phyloP scores from a whole-genome alignment of 2,113 vertebrate genomes.

The Murina feae region DNA sequence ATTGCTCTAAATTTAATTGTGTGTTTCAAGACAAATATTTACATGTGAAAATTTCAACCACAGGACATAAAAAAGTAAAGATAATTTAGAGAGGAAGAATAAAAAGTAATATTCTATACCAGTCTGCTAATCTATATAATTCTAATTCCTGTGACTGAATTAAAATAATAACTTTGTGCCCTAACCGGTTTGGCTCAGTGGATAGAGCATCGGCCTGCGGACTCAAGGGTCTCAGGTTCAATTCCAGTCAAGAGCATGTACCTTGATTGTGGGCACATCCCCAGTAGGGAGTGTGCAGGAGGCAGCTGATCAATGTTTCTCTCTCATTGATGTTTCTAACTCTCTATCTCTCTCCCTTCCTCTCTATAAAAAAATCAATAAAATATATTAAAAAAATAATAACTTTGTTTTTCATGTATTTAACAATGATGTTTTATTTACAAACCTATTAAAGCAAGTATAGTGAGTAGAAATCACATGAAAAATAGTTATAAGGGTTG shows the following conservation, averaged over 20 bases:
- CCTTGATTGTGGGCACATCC: too few species aligned
- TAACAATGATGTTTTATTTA: slow-evolving; percentile 27
- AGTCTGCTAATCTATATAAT: not conserved
- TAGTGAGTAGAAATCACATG: slow-evolving; percentile 9
- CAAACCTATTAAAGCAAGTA: slow-evolving; percentile 9
- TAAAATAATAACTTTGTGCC: slow-evolving; percentile 12
- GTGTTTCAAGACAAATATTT: slow-evolving; percentile 60
- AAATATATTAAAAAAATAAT: too few species aligned
- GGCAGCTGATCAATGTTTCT: too few species aligned
- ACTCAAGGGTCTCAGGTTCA: too few species aligned
- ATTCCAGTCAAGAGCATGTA: too few species aligned
- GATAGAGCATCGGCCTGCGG: too few species aligned
- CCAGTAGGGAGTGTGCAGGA: too few species aligned
- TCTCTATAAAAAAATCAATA: too few species aligned
- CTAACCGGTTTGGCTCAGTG: too few species aligned
- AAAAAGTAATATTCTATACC: slow-evolving; percentile 46
- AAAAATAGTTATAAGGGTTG: not conserved
- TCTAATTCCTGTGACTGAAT: slow-evolving; percentile 22
- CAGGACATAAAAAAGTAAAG: slow-evolving; percentile 52
- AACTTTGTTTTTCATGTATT: slow-evolving; percentile 18
- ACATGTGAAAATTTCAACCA: slow-evolving; percentile 51
- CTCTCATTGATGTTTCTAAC: too few species aligned
- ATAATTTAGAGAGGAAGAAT: slow-evolving; percentile 34
- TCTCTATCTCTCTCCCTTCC: too few species aligned
- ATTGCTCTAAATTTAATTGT: slow-evolving; percentile 60